Conservation (phyloP, 2,888 invertebrate genomes). For the Drosophila paracracens region DNA sequence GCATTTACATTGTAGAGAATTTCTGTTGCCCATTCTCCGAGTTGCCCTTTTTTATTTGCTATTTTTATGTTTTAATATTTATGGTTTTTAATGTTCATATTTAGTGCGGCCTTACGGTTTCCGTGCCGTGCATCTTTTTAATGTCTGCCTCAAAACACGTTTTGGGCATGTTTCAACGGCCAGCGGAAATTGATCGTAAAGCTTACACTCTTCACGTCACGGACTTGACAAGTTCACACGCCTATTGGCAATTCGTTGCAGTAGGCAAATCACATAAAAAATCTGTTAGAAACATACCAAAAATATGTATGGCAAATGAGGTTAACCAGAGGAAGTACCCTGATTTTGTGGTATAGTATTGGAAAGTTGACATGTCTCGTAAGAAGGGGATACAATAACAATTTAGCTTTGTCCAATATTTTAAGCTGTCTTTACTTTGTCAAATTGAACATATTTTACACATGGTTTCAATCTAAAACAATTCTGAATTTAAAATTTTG, state of each 20-base stretch:
- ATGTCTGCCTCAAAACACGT: constrained; percentile 43
- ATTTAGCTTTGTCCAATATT: neutral
- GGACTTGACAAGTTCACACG: constrained; percentile 63
- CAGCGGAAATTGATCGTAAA: constrained; percentile 72
- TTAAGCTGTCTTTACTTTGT: neutral
- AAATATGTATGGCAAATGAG: neutral
- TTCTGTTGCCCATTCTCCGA: constrained; percentile 16
- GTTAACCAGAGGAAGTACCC: neutral
- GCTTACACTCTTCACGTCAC: constrained; percentile 40
- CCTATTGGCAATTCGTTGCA: neutral
- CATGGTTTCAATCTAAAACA: neutral
- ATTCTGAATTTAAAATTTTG: neutral
- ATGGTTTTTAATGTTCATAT: constrained; percentile 73
- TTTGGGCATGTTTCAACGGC: constrained; percentile 27
- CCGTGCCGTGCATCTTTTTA: constrained; percentile 31
- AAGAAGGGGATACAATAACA: neutral
- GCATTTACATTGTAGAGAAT: constrained; percentile 47
- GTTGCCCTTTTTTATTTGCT: constrained; percentile 36
- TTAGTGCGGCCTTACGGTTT: constrained; percentile 62
- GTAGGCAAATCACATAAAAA: constrained; percentile 9
- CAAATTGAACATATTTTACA: neutral
- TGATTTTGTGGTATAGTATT: neutral
- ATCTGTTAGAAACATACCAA: constrained; percentile 1
- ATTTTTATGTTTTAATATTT: constrained; percentile 77
- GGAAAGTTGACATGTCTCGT: neutral